Conservation (phyloP, 2,797 vertebrate genomes). For the Echeneis naucrates region DNA sequence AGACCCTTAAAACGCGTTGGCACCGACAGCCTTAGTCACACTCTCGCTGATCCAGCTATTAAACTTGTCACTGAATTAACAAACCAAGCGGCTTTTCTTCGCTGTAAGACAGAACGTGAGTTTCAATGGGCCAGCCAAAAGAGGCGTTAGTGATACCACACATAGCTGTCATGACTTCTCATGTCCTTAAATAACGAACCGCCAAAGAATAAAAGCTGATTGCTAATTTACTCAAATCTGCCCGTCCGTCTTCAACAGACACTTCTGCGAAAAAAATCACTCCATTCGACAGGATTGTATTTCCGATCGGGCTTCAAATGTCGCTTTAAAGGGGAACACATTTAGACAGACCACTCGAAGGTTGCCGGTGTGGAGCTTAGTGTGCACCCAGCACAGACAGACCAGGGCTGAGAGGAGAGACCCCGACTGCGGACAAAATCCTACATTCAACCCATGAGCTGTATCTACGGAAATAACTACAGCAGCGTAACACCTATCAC, state of each 20-base stretch:
- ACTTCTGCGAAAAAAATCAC: accelerated
- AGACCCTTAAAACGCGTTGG: accelerated
- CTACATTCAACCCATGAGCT: not conserved
- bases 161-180: not conserved
- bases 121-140: too few species aligned
- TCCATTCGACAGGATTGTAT: not conserved
- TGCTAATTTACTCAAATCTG: accelerated
- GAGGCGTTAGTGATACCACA: not conserved
- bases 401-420: too few species aligned
- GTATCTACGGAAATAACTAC: too few species aligned
- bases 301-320: not conserved
- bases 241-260: not conserved
- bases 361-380: not conserved
- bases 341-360: not conserved
- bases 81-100: too few species aligned
- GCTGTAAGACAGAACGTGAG: not conserved
- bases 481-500: not conserved
- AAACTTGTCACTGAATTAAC: too few species aligned
- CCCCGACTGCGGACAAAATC: too few species aligned
- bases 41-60: too few species aligned
- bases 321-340: not conserved
- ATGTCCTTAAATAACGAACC: too few species aligned
- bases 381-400: not conserved
- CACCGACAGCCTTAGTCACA: not conserved
- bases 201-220: not conserved